Base-by-base conservation (phyloP, 2,113 vertebrate species). In the Panthera tigris region DNA sequence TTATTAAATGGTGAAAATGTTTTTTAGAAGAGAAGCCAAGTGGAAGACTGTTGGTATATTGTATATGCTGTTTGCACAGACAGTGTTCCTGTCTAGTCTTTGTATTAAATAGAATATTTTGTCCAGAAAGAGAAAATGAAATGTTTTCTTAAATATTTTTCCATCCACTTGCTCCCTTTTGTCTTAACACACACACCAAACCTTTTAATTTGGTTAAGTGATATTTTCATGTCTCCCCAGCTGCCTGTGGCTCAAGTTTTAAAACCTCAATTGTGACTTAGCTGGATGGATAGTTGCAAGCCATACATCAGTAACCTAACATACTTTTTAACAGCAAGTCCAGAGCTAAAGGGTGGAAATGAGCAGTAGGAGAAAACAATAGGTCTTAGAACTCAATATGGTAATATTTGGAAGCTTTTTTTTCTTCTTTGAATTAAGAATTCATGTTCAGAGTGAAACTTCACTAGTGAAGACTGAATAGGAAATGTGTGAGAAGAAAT, bases 191-290 rank as follows among this genome's bases (percentile, higher is more conserved):
- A 71, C 36, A 94, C 25, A 63, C 48, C 63, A 61, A 39, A 57
- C 78, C 50, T 89, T 94, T 93, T 76, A 80, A 76, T 95, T 95
- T 95, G 61, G 71, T 89, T 93, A 93, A 96, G 71, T 79, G 85
- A 80, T 78, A 36, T 78, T 98, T 48, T 36, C 57, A 16, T 87
- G 87, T 96, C 29, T 96, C 80, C 55, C 4, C 27, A 48, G 27
- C 93, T 96, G 78, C 81, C 65, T 57, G 94, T 98, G 82, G 88
- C 65, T 96, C 87, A 65, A 78, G 52, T 94, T 93, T 96, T 95
- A 83, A 97, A 98, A 63, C 80, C 18, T 2, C 27, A 61, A 0
- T 94, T 94, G 3, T 97, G 73, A 11, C 63, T 93, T 89, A 95
- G 65, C 74, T 90, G 68, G 36, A 90, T 89, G 65, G 78, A 36